Base-by-base conservation (phyloP, 2,888 invertebrate species). In the Lamellibrachia satsuma region DNA sequence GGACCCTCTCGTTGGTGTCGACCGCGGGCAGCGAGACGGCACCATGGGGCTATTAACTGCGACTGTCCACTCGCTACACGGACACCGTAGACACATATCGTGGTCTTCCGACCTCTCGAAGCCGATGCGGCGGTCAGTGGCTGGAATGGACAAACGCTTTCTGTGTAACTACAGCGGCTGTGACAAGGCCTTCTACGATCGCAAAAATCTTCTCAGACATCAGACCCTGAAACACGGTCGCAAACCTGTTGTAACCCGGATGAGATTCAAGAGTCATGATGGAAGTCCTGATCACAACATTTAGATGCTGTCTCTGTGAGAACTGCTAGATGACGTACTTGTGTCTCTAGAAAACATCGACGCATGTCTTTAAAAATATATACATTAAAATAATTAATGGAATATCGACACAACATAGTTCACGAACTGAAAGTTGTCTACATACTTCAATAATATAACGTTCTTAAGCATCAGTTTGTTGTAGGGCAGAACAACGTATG, bases 171-270 rank as follows among this genome's bases (percentile, higher is more conserved):
- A 75, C 22, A 6, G 75, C 52, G 93, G 93, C 27, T 93, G 93
- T 75, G 90, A 57, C 60, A 92, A 92, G 51, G 90, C 93, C 7
- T 93, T 91, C 93, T 93, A 93, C 51, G 93, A 93, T n/a, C 93
- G 93, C 27, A 93, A 93, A 55, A 93, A 93, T 55, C 90, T 93
- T 27, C 92, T 93, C 15, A 92, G 92, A 91, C 93, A 93, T 57
- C 93, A 93, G 93, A 92, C 93, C 8, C 91, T 93, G 15, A 93
- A 93, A 52, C 93, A 93, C 57, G 93, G 93, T 75, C 75, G 75
- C 22, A 75, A 75, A 75, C 75, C 75, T 11, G 75, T 75, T 75
- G 15, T 75, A 75, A 75, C 15, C 6, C 75, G 22, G 22, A 22
- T 75, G 75, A 75, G 75, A 75, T 75, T 75, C n/a, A 15, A 75